Base-by-base conservation (phyloP, 2,888 invertebrate genomes). In the Tethea ocularis region DNA sequence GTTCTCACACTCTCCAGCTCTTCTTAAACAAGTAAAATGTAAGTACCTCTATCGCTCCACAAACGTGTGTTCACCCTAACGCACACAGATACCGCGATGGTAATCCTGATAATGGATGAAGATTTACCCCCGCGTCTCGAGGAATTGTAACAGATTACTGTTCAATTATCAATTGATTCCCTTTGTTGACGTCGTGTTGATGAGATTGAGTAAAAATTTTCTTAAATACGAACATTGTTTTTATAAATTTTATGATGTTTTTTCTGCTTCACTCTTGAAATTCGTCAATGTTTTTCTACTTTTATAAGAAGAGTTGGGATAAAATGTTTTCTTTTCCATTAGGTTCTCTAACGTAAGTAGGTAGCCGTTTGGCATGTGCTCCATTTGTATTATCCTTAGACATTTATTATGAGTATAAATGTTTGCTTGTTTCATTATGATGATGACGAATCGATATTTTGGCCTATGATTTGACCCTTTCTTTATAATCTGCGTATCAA, bases 91-190 rank as follows among this genome's bases (percentile, higher is more conserved):
- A 72, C 59, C 59, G 63, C 71, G 67, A 74, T 75, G 73, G 75
- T 88, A 88, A 89, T 89, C 85, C 83, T 67, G 74, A 82, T 88
- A 89, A 89, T 89, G 89, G 89, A 87, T 78, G 82, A 79, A 82
- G 83, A 86, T 84, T 86, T 77, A 68, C 54, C 68, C 66, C 70
- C 75, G 71, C 81, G 71, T 73, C 77, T 77, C 67, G 72, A 70
- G 74, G 78, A 83, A 82, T 80, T 76, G 82, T 78, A 72, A 76
- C 78, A 74, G 82, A 84, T 84, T 85, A 80, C 69, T 70, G 77
- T 80, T 78, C 82, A 82, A 86, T 85, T 83, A 84, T 82, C 79
- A 69, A 74, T 74, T 73, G 78, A 77, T 83, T 75, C 78, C 72
- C 66, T 73, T 72, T 77, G 72, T 75, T 71, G 66, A 54, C 36